phyloP scores from a whole-genome alignment of 1,140 invertebrate species.

The Drosophila littoralis region DNA sequence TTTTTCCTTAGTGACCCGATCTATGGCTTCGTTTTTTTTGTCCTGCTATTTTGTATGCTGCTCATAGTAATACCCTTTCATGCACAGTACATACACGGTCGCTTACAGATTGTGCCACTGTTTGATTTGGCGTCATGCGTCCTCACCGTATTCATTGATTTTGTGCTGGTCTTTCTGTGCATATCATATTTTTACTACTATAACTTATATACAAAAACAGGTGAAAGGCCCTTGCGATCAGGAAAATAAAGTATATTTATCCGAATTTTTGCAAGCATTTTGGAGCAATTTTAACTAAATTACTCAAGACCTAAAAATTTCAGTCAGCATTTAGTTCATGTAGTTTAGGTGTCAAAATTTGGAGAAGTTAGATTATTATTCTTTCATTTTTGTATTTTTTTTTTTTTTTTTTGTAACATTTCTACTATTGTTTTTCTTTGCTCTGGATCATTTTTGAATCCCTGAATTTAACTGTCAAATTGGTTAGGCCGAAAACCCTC shows the following conservation, averaged over 20 bases:
- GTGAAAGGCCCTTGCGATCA: too few species aligned
- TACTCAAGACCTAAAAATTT: too few species aligned
- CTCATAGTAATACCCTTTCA: not conserved
- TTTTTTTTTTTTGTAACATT: not conserved
- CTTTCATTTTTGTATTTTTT: not conserved
- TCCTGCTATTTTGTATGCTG: not conserved
- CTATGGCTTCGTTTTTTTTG: not conserved
- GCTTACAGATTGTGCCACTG: not conserved
- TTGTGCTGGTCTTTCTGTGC: not conserved
- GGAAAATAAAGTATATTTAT: not conserved
- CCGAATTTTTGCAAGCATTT: not conserved
- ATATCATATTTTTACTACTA: not conserved
- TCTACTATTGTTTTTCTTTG: not conserved
- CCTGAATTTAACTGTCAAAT: slow-evolving; percentile 16
- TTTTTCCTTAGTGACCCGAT: not conserved
- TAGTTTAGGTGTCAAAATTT: not conserved
- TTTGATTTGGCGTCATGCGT: not conserved
- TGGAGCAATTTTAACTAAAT: not conserved
- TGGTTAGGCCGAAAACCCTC: not conserved
- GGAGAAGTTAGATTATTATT: not conserved
- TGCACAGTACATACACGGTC: slow-evolving; percentile 28
- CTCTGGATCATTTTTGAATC: not conserved
- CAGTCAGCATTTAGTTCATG: not conserved
- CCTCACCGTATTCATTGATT: not conserved
- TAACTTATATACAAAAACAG: not conserved